These are phyloP conservation scores for Falco cherrug DNA, from an alignment of 2,797 vertebrate genomes.

Conservation along the genomic window DNA sequence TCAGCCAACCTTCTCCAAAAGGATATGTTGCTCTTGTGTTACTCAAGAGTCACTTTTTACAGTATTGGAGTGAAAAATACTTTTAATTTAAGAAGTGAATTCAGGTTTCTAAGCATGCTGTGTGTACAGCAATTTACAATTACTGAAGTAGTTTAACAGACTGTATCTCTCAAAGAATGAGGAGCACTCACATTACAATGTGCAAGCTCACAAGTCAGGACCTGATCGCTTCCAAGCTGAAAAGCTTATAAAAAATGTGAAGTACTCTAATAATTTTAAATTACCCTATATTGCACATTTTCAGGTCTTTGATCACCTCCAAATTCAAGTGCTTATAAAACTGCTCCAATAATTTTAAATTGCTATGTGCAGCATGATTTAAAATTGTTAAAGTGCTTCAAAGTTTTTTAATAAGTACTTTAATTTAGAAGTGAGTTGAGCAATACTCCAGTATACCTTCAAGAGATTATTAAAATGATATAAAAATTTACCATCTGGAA, in stretches of 20 bases:
- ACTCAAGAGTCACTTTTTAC: slow-evolving; percentile 14
- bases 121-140: slow-evolving; percentile 45
- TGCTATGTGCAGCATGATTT: slow-evolving; percentile 76
- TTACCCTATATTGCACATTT: slow-evolving; percentile 76
- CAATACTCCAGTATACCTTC: slow-evolving; percentile 70
- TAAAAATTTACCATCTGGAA: slow-evolving; percentile 70
- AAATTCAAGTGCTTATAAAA: slow-evolving; percentile 81
- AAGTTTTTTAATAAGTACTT: slow-evolving; percentile 79
- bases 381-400: slow-evolving; percentile 78
- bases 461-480: slow-evolving; percentile 71
- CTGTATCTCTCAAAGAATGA: slow-evolving; percentile 50
- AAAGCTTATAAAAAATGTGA: slow-evolving; percentile 77
- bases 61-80: slow-evolving; percentile 55
- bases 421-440: slow-evolving; percentile 76
- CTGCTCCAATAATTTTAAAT: slow-evolving; percentile 79
- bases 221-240: slow-evolving; percentile 66
- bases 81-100: slow-evolving; percentile 67
- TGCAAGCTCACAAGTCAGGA: slow-evolving; percentile 66
- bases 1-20: not conserved
- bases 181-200: slow-evolving; percentile 48
- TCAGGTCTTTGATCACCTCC: slow-evolving; percentile 80
- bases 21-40: slow-evolving; percentile 26
- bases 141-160: slow-evolving; percentile 63
- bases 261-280: slow-evolving; percentile 80
- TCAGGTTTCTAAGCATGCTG: slow-evolving; percentile 51